These are phyloP conservation scores for Apistogramma diplotaenia DNA, from an alignment of 2,113 vertebrate species.

Conservation along the genomic window DNA sequence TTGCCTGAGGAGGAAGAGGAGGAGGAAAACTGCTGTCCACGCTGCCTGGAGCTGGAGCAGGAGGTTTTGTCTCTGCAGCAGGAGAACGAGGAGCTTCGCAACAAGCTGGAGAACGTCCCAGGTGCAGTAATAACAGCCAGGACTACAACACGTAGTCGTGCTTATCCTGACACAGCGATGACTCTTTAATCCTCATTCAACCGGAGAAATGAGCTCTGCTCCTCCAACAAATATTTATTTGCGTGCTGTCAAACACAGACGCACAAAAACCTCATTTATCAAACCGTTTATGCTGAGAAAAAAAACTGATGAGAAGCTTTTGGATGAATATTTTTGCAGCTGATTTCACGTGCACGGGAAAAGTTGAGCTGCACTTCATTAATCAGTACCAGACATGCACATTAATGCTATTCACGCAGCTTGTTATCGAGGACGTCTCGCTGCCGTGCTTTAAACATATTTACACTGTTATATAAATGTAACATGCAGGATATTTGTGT, in stretches of 20 bases:
- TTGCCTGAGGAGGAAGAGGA: conserved; percentile 90
- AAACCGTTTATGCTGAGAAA: no score
- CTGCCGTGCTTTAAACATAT: not conserved
- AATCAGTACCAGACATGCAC: rapidly evolving
- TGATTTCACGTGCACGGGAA: not conserved
- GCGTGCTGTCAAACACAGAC: no score
- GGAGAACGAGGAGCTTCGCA: conserved; percentile 95
- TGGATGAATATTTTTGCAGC: no score
- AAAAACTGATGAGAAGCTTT: no score
- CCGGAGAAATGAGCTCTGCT: not conserved
- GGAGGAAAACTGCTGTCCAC: conserved; percentile 93
- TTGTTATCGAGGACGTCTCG: not conserved
- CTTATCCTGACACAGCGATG: not conserved
- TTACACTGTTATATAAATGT: not conserved
- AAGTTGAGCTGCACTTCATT: not conserved
- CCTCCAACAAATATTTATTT: not conserved
- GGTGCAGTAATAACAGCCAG: conserved; percentile 71
- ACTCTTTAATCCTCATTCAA: not conserved
- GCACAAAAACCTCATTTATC: no score
- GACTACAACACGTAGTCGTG: not conserved
- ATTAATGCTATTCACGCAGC: not conserved
- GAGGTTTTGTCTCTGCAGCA: conserved; percentile 97
- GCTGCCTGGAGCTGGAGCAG: conserved; percentile 95
- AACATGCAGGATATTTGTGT: not conserved
- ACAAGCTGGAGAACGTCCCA: conserved; percentile 93